These are phyloP conservation scores for Perizoma flavofasciatum DNA, from an alignment of 2,888 invertebrate genomes.

Conservation along the genomic window DNA sequence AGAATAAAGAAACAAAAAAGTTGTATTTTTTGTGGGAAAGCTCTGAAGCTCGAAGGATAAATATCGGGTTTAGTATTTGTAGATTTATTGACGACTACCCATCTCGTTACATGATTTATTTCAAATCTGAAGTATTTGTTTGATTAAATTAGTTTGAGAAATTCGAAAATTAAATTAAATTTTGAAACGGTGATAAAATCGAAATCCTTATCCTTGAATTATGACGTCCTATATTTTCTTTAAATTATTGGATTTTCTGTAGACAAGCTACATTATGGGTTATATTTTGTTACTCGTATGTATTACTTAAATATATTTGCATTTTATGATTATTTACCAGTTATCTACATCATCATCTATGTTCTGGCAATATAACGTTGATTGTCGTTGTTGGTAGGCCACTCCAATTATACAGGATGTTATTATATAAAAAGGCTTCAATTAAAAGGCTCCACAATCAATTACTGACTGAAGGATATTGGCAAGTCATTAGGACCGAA, in stretches of 20 bases:
- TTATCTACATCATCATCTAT: not conserved
- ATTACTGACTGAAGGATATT: slow-evolving; percentile 54
- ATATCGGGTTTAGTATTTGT: slow-evolving; percentile 38
- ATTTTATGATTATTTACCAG: too few species aligned
- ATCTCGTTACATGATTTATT: slow-evolving; percentile 23
- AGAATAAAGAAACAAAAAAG: slow-evolving; percentile 49
- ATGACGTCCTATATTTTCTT: too few species aligned
- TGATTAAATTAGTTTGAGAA: slow-evolving; percentile 16
- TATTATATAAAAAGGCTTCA: slow-evolving; percentile 69
- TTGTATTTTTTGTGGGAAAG: slow-evolving; percentile 36
- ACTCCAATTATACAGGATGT: slow-evolving; percentile 51
- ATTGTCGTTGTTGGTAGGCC: slow-evolving; percentile 36
- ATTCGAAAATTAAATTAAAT: not conserved
- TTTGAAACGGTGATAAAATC: not conserved
- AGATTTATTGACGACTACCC: slow-evolving; percentile 48
- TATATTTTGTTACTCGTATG: too few species aligned
- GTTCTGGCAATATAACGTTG: too few species aligned
- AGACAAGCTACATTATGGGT: too few species aligned
- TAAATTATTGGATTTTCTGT: too few species aligned
- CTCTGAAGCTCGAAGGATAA: slow-evolving; percentile 41
- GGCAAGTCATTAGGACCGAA: slow-evolving; percentile 55
- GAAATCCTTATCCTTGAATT: not conserved
- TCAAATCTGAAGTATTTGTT: slow-evolving; percentile 5
- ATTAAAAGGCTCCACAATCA: slow-evolving; percentile 68
- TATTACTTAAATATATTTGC: too few species aligned